Base-by-base conservation (phyloP, 2,888 invertebrate species). In the Blastobasis lacticolella region DNA sequence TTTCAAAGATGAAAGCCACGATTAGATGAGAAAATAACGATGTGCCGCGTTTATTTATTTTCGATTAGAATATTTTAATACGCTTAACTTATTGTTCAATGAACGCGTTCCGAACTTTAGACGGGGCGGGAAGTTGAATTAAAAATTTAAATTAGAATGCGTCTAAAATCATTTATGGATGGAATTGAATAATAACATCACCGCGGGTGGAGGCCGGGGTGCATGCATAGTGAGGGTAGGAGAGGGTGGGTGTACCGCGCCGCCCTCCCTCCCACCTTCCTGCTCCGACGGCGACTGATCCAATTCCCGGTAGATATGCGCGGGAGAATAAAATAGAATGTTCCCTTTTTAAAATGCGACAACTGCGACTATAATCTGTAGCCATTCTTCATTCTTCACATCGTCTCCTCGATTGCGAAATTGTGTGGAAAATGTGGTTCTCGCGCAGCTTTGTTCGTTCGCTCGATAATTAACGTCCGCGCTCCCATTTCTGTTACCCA, bases 401-500 rank as follows among this genome's bases (percentile, higher is more conserved):
- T 23, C 45, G 50, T 56, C 52, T 47, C 49, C 53, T 54, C 8
- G n/a, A n/a, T 49, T 36, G 23, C 9, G 49, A 43, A 49, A 49
- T 43, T 49, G 51, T 49, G 51, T 41, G 49, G 41, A 54, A 50
- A 50, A 38, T 48, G 52, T 46, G 50, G 53, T 55, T 54, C 54
- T 59, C 54, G 52, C 52, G 50, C 50, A 4, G 47, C 40, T 43
- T 49, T 43, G 23, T 40, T 40, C 43, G 42, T 42, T 42, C 10
- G 42, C 48, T 48, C 54, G 54, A 65, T 70, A 67, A 69, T 71
- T 67, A 71, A 73, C 64, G 59, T 63, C 51, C 59, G 63, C 63
- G 76, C 67, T 71, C 77, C 60, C 73, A 69, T 78, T 78, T 72
- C 66, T 67, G 71, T 69, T 72, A 64, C 71, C 75, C 73, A 77